Base-by-base conservation (phyloP, 2,888 invertebrate species). In the Acheta domesticus region DNA sequence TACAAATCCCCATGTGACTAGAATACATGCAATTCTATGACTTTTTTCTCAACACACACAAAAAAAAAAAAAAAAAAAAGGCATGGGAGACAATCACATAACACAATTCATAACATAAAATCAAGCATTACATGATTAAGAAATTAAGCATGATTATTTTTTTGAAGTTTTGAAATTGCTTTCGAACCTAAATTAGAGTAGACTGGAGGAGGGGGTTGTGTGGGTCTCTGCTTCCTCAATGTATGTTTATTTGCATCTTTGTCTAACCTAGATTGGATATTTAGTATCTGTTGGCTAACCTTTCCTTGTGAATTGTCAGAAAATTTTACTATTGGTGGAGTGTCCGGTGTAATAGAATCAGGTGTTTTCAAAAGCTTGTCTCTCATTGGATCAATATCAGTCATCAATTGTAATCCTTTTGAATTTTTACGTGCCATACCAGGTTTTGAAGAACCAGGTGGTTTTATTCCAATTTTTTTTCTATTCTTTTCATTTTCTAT, bases 371-470 rank as follows among this genome's bases (percentile, higher is more conserved):
- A n/a, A 62, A 62, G 62, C 3, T 62, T 62, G n/a, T 62, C 62
- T n/a, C n/a, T 62, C 62, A 62, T 62, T 19, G 62, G 62, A 62
- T 62, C 62, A 62, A 62, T 62, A 62, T n/a, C 62, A 62, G 62
- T 62, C 62, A 62, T 62, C 62, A 62, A 62, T 62, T 62, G 62
- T 62, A 62, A 62, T 62, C 62, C 62, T 62, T 62, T 62, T 5
- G 62, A 62, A 62, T 62, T 62, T 62, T 62, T 62, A 62, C 62
- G 62, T 4, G n/a, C 62, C 62, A 62, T 62, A 2, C 62, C 14
- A 62, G 14, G 62, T 62, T 62, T 62, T 62, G 62, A 19, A 36
- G 36, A 5, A 36, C 36, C 36, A 16, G 62, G 62, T 19, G n/a
- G 16, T 19, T 14, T 62, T 19, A 11, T 19, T 62, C 11, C n/a